These are phyloP conservation scores for Chironomus striatipennis DNA, from an alignment of 1,140 invertebrate genomes.

Conservation along the genomic window DNA sequence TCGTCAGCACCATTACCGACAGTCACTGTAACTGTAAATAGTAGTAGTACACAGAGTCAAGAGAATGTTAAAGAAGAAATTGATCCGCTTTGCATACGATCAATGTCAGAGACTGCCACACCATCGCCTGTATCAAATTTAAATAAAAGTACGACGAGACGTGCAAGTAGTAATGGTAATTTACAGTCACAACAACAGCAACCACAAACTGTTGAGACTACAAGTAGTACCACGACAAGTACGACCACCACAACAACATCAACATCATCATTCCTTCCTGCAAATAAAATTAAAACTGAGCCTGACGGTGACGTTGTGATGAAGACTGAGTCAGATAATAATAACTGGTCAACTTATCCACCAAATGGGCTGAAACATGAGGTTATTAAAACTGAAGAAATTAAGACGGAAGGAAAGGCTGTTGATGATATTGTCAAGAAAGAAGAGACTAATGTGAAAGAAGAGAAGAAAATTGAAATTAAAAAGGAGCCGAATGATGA, in stretches of 20 bases:
- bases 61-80: constrained; percentile 4
- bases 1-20: background rate
- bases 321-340: constrained; percentile 26
- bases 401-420: background rate
- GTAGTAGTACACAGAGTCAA: background rate
- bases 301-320: constrained; percentile 26
- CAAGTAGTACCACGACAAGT: too few relatives aligned
- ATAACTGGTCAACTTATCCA: constrained; percentile 15
- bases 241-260: constrained; percentile 25
- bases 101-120: background rate
- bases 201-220: constrained; percentile 26
- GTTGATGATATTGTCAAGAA: background rate
- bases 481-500: constrained; percentile 34
- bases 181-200: constrained; percentile 25
- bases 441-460: constrained; percentile 28
- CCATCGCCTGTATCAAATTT: background rate
- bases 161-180: constrained; percentile 20
- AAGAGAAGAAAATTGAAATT: constrained; percentile 39
- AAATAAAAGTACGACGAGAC: background rate
- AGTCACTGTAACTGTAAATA: background rate
- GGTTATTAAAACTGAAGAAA: constrained; percentile 18
- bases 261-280: constrained; percentile 28
- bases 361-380: constrained; percentile 5
- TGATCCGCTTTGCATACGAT: background rate
- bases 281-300: constrained; percentile 25